phyloP scores from a whole-genome alignment of 2,797 vertebrate species.

The Danio albolineatus region DNA sequence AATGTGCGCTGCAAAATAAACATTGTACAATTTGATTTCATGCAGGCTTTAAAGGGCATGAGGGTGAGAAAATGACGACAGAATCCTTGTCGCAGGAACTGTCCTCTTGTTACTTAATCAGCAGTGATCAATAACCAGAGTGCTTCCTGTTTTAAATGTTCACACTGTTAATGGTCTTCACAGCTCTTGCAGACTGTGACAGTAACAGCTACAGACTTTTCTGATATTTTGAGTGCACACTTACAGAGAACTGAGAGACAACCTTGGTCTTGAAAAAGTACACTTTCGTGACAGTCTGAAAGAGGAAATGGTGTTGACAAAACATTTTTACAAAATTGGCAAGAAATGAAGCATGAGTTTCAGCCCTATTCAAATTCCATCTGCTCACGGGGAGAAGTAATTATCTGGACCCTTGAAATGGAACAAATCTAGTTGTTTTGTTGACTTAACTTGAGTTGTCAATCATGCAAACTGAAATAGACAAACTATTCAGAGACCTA shows the following conservation, averaged over 20 bases:
- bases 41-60: background rate
- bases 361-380: conserved; percentile 19
- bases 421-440: conserved; percentile 52
- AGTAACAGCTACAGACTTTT: background rate
- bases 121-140: background rate
- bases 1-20: too few relatives aligned
- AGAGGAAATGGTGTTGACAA: conserved; percentile 32
- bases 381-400: conserved; percentile 29
- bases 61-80: background rate
- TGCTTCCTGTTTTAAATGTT: background rate
- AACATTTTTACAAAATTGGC: background rate
- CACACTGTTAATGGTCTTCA: conserved; percentile 10
- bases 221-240: background rate
- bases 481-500: background rate
- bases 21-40: too few relatives aligned
- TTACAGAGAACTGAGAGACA: conserved; percentile 8
- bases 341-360: conserved; percentile 21
- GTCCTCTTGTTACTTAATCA: background rate
- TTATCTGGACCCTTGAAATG: conserved; percentile 36
- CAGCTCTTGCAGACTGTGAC: background rate
- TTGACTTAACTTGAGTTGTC: conserved; percentile 47
- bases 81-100: background rate
- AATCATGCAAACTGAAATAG: conserved; percentile 28
- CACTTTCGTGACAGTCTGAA: background rate
- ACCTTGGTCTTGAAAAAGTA: background rate